Percentiles rank a stretch among this genome's conserved stretches.
Evolutionary conservation across 2,113 vertebrate genomes (phyloP).

Genomic region (Ceuthmochares aereus): DNA sequence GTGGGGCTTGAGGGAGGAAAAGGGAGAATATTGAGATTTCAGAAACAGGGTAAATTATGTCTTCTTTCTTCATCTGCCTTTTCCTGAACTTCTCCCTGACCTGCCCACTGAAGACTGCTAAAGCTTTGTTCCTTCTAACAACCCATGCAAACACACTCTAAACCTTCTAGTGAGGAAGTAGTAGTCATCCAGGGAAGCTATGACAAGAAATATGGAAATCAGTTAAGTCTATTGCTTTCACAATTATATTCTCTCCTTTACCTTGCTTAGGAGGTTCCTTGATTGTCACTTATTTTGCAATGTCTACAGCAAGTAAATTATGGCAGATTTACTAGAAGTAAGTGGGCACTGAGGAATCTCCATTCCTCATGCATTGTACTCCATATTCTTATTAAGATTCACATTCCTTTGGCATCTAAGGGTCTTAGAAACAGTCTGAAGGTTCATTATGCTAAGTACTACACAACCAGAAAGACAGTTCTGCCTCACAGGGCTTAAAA

Average conservation of each 20-base stretch:
- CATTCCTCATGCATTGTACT: not conserved
- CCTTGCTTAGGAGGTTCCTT: not conserved
- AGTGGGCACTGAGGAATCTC: not conserved
- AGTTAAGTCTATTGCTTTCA: not conserved
- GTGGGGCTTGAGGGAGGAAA: fast-evolving
- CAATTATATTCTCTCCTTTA: not conserved
- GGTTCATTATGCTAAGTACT: not conserved
- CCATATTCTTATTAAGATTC: not conserved
- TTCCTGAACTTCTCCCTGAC: not conserved
- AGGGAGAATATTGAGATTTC: not conserved
- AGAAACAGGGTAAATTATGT: not conserved
- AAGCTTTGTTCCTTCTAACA: not conserved
- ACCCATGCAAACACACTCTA: not conserved
- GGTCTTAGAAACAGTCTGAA: not conserved
- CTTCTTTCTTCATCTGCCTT: not conserved
- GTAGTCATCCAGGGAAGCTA: not conserved
- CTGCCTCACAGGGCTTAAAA: not conserved
- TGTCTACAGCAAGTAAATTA: not conserved
- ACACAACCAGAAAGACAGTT: not conserved
- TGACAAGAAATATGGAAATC: not conserved
- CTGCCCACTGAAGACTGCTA: not conserved
- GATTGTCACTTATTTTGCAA: not conserved
- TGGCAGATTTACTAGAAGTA: not conserved
- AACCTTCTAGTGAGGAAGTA: not conserved
- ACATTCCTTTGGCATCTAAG: not conserved